Evolutionary conservation across 2,888 invertebrate species (phyloP).

Genomic region (Villa cingulata): DNA sequence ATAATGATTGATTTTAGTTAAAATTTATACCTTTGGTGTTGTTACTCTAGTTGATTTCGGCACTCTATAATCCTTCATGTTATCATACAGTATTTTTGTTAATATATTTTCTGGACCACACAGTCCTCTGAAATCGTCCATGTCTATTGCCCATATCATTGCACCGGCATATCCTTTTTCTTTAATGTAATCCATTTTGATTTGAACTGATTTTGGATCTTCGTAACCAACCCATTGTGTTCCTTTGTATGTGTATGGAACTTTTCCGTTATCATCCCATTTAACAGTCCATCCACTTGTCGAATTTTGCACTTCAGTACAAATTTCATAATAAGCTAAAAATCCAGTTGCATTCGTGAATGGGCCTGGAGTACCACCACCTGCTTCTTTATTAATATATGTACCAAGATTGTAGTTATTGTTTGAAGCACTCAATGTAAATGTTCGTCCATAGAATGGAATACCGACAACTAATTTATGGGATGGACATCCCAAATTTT

Average conservation of each 20-base stretch:
- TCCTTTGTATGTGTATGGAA: conserved; percentile 74
- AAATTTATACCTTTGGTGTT: conserved; percentile 47
- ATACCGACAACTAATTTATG: conserved; percentile 79
- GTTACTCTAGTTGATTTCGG: conserved; percentile 51
- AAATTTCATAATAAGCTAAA: conserved; percentile 77
- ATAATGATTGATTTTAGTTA: no score
- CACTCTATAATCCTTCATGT: conserved; percentile 56
- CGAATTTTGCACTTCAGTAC: conserved; percentile 55
- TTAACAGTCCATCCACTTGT: conserved; percentile 65
- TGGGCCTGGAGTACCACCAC: conserved; percentile 71
- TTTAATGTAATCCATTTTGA: conserved; percentile 83
- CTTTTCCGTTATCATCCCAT: conserved; percentile 71
- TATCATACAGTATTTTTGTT: conserved; percentile 55
- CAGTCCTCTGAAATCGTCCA: conserved; percentile 78
- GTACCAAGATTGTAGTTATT: conserved; percentile 73
- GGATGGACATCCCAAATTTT: conserved; percentile 73
- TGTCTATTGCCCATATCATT: conserved; percentile 80
- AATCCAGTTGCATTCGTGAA: conserved; percentile 80
- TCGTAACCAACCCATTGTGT: conserved; percentile 89
- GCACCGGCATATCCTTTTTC: conserved; percentile 71
- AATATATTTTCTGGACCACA: conserved; percentile 67
- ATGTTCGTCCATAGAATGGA: conserved; percentile 80
- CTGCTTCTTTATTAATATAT: conserved; percentile 81
- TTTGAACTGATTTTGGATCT: conserved; percentile 62
- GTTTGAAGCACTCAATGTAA: conserved; percentile 66